phyloP scores from a whole-genome alignment of 2,888 invertebrate genomes.

The Trypoxylon attenuatum region DNA sequence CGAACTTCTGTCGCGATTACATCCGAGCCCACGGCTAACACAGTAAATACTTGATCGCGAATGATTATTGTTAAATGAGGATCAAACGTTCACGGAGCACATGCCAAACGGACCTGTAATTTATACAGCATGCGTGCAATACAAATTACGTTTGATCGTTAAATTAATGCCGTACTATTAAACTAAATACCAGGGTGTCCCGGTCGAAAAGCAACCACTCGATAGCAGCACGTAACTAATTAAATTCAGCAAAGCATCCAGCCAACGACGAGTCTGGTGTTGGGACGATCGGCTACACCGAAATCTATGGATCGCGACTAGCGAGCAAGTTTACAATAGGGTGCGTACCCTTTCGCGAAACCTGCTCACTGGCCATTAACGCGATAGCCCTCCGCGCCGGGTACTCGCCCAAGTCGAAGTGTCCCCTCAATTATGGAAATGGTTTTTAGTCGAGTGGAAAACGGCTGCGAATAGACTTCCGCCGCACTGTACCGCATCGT shows the following conservation, averaged over 20 bases:
- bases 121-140: too few relatives aligned
- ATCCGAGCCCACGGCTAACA: too few relatives aligned
- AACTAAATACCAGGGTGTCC: conserved; percentile 11
- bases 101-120: too few relatives aligned
- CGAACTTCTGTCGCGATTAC: too few relatives aligned
- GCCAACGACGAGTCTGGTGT: too few relatives aligned
- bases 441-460: conserved; percentile 36
- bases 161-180: conserved; percentile 20
- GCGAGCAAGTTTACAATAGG: too few relatives aligned
- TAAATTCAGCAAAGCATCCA: background rate
- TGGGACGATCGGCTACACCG: background rate
- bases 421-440: conserved; percentile 43
- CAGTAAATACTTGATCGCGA: too few relatives aligned
- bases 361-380: conserved; percentile 8
- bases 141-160: conserved; percentile 10
- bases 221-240: background rate
- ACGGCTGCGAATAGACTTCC: conserved; percentile 5
- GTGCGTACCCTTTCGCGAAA: background rate
- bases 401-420: conserved; percentile 17
- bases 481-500: too few relatives aligned
- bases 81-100: background rate
- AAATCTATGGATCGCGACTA: background rate
- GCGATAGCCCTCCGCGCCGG: background rate
- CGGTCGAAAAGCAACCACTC: too few relatives aligned
- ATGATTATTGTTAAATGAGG: background rate